Evolutionary conservation across 2,113 vertebrate species (phyloP), one percentile per base, ranked within the genome.

Genomic region (Mystacornis crossleyi): DNA sequence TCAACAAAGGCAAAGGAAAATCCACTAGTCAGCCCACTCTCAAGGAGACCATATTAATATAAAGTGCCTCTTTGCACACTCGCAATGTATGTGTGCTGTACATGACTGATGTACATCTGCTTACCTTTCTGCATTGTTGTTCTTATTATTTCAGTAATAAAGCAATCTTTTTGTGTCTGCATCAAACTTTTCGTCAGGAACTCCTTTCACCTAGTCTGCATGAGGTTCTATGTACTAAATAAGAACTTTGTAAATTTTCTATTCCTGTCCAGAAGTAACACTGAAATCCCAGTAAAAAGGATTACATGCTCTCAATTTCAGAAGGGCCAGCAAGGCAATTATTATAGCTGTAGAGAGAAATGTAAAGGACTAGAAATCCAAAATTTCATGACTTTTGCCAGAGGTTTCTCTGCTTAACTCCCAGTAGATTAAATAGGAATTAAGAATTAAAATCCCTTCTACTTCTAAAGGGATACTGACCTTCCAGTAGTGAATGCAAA

Each of bases 221-320:
- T 42, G 23, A 74, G 10, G 26, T 87, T 70, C 40, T 71, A 12
- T 53, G 62, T 54, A 60, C 57, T 78, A 62, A 94, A 81, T 81
- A 62, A 66, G 40, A 23, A 48, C 34, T 83, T 73, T 11, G 25
- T 51, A 80, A 34, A 62, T 90, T 86, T 91, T 67, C 64, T 87
- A 73, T 82, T 93, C 69, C 75, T 89, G 54, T 36, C 48, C 60
- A 89, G 47, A 94, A 90, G 40, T 79, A 90, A 89, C 65, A 84
- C 69, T 81, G 50, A 95, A 97, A 96, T 84, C 65, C 60, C 87
- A 95, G 82, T 33, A 92, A 96, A 95, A 96, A 92, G 53, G 90
- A 96, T 96, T 97, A 95, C 57, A 71, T 36, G 50, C 78, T 96
- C 67, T 89, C 38, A 53, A 24, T 97, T 95, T 96, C 96, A 93